Evolutionary conservation across 2,113 vertebrate genomes (phyloP).

Genomic region (Corydoras maculifer): DNA sequence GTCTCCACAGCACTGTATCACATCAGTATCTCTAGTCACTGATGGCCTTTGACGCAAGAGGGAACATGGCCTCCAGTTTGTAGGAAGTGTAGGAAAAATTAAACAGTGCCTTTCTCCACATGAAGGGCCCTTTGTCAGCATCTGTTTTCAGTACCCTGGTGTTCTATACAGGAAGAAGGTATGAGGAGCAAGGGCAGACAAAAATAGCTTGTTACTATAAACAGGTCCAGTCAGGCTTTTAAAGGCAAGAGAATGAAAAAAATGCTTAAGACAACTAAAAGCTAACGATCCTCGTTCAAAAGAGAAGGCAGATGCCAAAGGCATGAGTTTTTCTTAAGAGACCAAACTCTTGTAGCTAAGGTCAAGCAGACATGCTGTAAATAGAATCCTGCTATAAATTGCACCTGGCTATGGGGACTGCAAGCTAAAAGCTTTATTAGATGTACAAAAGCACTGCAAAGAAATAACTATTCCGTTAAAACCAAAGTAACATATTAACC

Average conservation of each 20-base stretch:
- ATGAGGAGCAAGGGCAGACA: slow-evolving; percentile 22
- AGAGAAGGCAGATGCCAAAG: not conserved
- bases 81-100: slow-evolving; percentile 26
- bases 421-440: not conserved
- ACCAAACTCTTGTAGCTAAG: not conserved
- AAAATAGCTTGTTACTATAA: slow-evolving; percentile 47
- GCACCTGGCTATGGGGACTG: not conserved
- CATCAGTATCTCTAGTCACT: not conserved
- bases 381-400: slow-evolving; percentile 42
- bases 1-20: not conserved
- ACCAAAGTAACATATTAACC: too few species aligned
- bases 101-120: slow-evolving; percentile 4
- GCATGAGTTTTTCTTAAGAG: not conserved
- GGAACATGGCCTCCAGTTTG: not conserved
- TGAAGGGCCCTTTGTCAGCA: slow-evolving; percentile 29
- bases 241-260: not conserved
- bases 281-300: not conserved
- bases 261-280: not conserved
- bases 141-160: slow-evolving; percentile 25
- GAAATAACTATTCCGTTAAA: too few species aligned
- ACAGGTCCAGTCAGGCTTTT: slow-evolving; percentile 33
- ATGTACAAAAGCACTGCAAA: not conserved
- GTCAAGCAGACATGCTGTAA: slow-evolving; percentile 23
- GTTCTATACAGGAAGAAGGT: slow-evolving; percentile 39
- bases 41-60: not conserved